phyloP scores from a whole-genome alignment of 2,113 vertebrate genomes.

The Oncorhynchus mykiss region DNA sequence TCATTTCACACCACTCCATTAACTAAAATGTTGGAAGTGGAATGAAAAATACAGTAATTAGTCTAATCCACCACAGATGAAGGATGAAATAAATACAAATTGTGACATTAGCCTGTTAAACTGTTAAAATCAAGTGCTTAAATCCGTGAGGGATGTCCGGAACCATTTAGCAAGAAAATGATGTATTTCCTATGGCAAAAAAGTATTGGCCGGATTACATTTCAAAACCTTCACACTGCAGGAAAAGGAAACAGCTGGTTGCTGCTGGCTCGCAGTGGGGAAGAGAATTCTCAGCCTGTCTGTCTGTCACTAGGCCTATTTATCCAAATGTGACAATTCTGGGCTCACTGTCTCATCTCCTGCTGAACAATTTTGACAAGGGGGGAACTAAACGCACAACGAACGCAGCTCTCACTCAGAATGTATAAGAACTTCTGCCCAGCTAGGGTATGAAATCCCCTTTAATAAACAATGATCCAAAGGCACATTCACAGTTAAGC shows the following conservation, averaged over 20 bases:
- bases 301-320: background rate
- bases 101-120: background rate
- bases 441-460: conserved; percentile 1
- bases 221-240: background rate
- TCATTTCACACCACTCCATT: background rate
- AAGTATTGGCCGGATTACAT: conserved; percentile 21
- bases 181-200: conserved; percentile 24
- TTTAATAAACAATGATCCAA: conserved; percentile 19
- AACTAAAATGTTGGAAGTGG: background rate
- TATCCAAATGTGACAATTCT: background rate
- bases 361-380: background rate
- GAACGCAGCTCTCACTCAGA: background rate
- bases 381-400: background rate
- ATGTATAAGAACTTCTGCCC: conserved; percentile 9
- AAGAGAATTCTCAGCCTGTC: background rate
- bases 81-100: background rate
- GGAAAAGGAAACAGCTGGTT: background rate
- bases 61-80: conserved; percentile 2
- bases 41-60: conserved; percentile 18
- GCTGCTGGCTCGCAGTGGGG: conserved; percentile 1
- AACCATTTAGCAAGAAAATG: conserved; percentile 13
- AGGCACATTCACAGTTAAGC: conserved; percentile 11
- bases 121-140: conserved; percentile 11
- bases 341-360: background rate
- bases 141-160: conserved; percentile 15